Evolutionary conservation across 1,140 invertebrate species (phyloP).

Genomic region (Stegodyphus mimosarum): DNA sequence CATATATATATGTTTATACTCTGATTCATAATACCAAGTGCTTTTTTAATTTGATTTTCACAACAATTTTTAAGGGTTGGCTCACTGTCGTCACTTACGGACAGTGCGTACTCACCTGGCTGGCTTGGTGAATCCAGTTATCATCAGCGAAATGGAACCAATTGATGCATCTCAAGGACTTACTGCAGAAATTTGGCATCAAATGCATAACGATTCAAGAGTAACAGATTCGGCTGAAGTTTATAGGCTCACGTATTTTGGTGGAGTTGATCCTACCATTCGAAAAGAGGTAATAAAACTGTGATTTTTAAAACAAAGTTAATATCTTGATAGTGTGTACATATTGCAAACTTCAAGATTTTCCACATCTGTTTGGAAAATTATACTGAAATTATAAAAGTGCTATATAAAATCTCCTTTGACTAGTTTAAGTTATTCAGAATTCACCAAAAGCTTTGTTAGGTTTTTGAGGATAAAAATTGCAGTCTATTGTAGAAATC

Average conservation of each 20-base stretch:
- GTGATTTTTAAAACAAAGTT: neutral
- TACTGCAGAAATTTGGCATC: constrained; percentile 77
- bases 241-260: constrained; percentile 85
- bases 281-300: constrained; percentile 75
- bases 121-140: constrained; percentile 79
- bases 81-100: constrained; percentile 90
- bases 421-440: no score
- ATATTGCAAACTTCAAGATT: no score
- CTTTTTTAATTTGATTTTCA: no score
- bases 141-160: constrained; percentile 64
- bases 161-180: constrained; percentile 72
- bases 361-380: no score
- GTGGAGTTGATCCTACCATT: constrained; percentile 83
- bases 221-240: constrained; percentile 77
- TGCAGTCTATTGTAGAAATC: no score
- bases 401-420: no score
- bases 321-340: neutral
- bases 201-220: constrained; percentile 67
- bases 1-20: no score
- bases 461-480: no score
- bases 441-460: no score
- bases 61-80: constrained; percentile 73
- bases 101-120: constrained; percentile 92
- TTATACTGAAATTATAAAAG: no score
- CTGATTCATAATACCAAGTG: no score